Evolutionary conservation across 1,140 invertebrate species (phyloP).

Genomic region (Trinorchestia longiramus): DNA sequence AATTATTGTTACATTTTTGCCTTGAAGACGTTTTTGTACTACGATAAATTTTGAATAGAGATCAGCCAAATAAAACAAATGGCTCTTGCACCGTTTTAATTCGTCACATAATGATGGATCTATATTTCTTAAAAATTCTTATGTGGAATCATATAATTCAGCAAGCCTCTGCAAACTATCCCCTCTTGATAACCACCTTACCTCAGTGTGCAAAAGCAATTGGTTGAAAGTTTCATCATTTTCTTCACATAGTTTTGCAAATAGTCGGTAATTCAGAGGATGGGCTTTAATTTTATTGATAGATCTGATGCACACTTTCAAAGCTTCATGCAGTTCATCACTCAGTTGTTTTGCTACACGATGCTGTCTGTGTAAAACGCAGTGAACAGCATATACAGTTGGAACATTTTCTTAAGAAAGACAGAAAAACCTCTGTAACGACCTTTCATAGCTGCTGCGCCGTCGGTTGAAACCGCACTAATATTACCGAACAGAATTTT

Average conservation of each 20-base stretch:
- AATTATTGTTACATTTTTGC: slow-evolving; percentile 59
- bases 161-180: slow-evolving; percentile 60
- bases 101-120: slow-evolving; percentile 61
- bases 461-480: slow-evolving; percentile 68
- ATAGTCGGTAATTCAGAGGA: slow-evolving; percentile 42
- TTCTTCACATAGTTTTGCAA: slow-evolving; percentile 54
- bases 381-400: slow-evolving; percentile 58
- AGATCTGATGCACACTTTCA: slow-evolving; percentile 52
- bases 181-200: slow-evolving; percentile 58
- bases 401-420: slow-evolving; percentile 68
- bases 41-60: slow-evolving; percentile 64
- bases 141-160: slow-evolving; percentile 55
- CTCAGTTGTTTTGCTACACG: slow-evolving; percentile 56
- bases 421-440: slow-evolving; percentile 67
- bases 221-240: slow-evolving; percentile 55
- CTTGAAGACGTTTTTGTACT: slow-evolving; percentile 59
- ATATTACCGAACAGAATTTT: slow-evolving; percentile 67
- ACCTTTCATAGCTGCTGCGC: slow-evolving; percentile 67
- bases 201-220: slow-evolving; percentile 56
- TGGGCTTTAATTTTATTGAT: slow-evolving; percentile 56
- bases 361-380: slow-evolving; percentile 59
- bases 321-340: slow-evolving; percentile 49
- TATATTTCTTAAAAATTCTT: slow-evolving; percentile 57
- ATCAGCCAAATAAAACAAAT: slow-evolving; percentile 58
- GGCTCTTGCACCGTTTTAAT: slow-evolving; percentile 58